Evolutionary conservation across 2,113 vertebrate species (phyloP).

Genomic region (Microcebus lehilahytsara): DNA sequence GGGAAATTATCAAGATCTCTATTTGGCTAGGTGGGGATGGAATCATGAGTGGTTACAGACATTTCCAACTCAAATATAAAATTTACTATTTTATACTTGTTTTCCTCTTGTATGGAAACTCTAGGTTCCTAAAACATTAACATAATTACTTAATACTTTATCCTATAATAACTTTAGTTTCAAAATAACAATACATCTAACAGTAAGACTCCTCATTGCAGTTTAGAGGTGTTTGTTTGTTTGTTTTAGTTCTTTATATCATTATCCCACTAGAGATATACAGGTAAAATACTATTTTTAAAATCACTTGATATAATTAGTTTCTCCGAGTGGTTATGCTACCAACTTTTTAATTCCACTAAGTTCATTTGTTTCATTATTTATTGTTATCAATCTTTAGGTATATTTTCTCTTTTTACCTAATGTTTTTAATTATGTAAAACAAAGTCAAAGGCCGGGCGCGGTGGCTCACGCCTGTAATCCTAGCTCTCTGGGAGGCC

Average conservation of each 20-base stretch:
- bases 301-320: neutral
- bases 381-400: neutral
- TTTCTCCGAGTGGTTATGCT: neutral
- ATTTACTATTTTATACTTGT: neutral
- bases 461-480: too few species aligned
- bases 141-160: neutral
- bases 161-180: neutral
- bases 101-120: neutral
- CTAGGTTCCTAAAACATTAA: neutral
- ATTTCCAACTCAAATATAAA: slow-evolving; percentile 2
- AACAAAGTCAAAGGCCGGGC: neutral
- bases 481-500: too few species aligned
- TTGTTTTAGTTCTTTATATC: neutral
- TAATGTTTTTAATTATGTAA: neutral
- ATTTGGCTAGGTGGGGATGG: neutral
- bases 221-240: neutral
- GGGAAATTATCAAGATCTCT: neutral
- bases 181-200: neutral
- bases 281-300: neutral
- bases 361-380: neutral
- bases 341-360: neutral
- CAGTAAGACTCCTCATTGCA: neutral
- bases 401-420: neutral
- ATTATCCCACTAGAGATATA: neutral
- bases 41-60: neutral